Evolutionary conservation across 1,140 invertebrate genomes (phyloP).

Genomic region (Cataglyphis hispanica): DNA sequence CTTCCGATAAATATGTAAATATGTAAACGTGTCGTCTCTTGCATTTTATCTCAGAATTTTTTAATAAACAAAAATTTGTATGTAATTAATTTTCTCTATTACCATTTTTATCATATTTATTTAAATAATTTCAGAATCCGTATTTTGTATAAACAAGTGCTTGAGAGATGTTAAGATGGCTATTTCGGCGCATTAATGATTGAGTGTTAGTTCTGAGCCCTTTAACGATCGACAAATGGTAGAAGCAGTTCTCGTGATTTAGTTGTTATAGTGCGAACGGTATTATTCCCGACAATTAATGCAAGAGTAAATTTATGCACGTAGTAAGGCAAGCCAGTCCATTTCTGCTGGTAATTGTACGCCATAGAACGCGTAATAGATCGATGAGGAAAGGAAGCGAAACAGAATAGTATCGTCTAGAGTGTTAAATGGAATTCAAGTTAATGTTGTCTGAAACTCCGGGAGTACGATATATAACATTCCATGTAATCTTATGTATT

Average conservation of each 20-base stretch:
- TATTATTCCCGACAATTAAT: constrained; percentile 59
- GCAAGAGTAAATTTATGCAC: constrained; percentile 61
- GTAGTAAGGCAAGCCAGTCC: constrained; percentile 57
- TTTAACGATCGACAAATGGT: constrained; percentile 61
- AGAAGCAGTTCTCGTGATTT: constrained; percentile 59
- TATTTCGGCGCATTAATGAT: constrained; percentile 55
- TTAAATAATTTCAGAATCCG: not conserved
- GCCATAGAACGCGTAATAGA: constrained; percentile 60
- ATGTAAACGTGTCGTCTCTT: not conserved
- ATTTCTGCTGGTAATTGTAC: constrained; percentile 60
- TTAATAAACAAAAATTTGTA: constrained; percentile 26
- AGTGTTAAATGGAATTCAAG: constrained; percentile 65
- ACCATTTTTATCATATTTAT: constrained; percentile 3
- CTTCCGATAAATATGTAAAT: constrained; percentile 13
- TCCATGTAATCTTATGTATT: constrained; percentile 59
- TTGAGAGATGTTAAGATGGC: constrained; percentile 40
- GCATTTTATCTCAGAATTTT: not conserved
- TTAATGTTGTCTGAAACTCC: constrained; percentile 55
- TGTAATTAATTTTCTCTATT: constrained; percentile 16
- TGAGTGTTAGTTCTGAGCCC: constrained; percentile 52
- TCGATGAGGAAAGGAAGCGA: constrained; percentile 60
- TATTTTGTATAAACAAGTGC: constrained; percentile 36
- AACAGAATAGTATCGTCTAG: constrained; percentile 50
- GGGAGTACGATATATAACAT: constrained; percentile 32
- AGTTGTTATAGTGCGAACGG: constrained; percentile 56